Conservation (phyloP, 1,140 invertebrate species). For the Heliconius eleuchia region DNA sequence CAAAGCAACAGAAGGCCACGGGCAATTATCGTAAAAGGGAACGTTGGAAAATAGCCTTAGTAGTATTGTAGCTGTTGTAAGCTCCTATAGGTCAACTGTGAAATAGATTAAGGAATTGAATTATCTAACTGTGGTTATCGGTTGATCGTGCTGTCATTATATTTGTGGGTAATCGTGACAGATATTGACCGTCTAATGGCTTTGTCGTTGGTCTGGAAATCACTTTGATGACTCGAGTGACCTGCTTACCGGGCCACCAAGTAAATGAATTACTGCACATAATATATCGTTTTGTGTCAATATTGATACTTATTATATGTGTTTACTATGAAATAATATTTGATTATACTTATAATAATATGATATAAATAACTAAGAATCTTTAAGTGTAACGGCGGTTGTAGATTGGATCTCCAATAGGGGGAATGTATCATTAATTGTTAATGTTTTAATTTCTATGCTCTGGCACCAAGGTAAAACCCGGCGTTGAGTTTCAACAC, state of each 20-base stretch:
- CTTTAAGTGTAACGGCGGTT: no score
- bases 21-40: slow-evolving; percentile 69
- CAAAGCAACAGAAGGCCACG: slow-evolving; percentile 47
- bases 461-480: no score
- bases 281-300: background rate
- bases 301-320: background rate
- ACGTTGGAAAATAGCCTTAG: slow-evolving; percentile 54
- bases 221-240: slow-evolving; percentile 24
- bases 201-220: slow-evolving; percentile 21
- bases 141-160: slow-evolving; percentile 27
- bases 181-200: slow-evolving; percentile 34
- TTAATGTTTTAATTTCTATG: no score
- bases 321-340: background rate
- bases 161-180: slow-evolving; percentile 36
- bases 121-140: slow-evolving; percentile 38
- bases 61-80: slow-evolving; percentile 55
- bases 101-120: slow-evolving; percentile 41
- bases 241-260: background rate
- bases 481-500: no score
- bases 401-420: no score
- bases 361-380: no score
- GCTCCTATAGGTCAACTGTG: slow-evolving; percentile 51
- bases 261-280: slow-evolving; percentile 8
- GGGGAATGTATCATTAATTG: no score
- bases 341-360: background rate